Base-by-base conservation (phyloP, 53 echinoderm and acorn worm genomes). In the Patiria pectinifera region DNA sequence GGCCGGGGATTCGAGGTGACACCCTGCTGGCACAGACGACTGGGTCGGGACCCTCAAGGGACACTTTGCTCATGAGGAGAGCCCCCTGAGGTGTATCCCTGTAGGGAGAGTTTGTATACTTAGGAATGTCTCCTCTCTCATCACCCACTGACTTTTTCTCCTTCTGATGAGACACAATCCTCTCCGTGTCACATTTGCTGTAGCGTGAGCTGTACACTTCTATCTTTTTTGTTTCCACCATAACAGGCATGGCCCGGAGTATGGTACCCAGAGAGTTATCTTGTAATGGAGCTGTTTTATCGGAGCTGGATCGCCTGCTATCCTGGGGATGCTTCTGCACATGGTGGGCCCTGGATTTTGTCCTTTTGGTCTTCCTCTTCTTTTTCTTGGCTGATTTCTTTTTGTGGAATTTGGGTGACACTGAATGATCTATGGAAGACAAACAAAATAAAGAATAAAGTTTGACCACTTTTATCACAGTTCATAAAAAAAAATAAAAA, bases 201-300 rank as follows among this genome's bases (percentile, higher is more conserved):
- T 94, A 95, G 71, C 92, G 89, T 2, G 94, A 92, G 82, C 95
- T 95, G 87, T 92, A 94, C 15, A 94, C 92, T 70, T 94, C 94
- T 11, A 95, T 86, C 81, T 95, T 95, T 59, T 93, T 93, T 43
- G 88, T 70, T 69, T 94, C 91, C 43, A 93, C 88, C 9, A 75
- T 59, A 19, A 90, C 78, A 81, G 92, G 80, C 71, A 80, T 63
- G 80, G 92, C 80, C 24, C 80, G 59, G 48, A 90, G 90, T 44
- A 90, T 9, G 14, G 80, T 21, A 46, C 90, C 69, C 46, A 90
- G 66, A 45, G 90, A 90, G 81, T 80, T 89, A 4, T 89, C 90
- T 60, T 63, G 69, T 12, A 81, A 47, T 3, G 78, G 61, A 19
- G 23, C 45, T 23, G 58, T 62, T 21, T 49, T 86, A 46, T 86